phyloP scores from a whole-genome alignment of 1,140 invertebrate species.

The Dendroctonus ponderosae region DNA sequence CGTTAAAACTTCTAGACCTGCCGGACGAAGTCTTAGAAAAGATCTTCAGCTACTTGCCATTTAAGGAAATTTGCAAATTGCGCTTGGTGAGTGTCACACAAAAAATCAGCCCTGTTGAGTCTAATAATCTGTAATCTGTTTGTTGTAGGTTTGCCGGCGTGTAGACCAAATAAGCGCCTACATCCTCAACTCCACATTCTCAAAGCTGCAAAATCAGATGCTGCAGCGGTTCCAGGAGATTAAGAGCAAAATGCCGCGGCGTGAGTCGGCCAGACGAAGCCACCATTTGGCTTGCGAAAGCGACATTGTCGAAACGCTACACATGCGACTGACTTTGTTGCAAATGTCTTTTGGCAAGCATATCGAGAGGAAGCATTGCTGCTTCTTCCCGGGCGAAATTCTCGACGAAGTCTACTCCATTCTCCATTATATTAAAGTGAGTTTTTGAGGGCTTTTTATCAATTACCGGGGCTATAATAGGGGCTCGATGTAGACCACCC shows the following conservation, averaged over 20 bases:
- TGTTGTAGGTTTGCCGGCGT: slow-evolving; percentile 68
- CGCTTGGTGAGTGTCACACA: slow-evolving; percentile 68
- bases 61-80: slow-evolving; percentile 72
- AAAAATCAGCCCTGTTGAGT: slow-evolving; percentile 1
- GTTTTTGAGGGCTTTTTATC: background rate
- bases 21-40: slow-evolving; percentile 78
- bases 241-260: slow-evolving; percentile 84
- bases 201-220: slow-evolving; percentile 76
- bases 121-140: slow-evolving; percentile 12
- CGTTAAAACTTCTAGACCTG: slow-evolving; percentile 63
- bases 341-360: slow-evolving; percentile 92
- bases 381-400: slow-evolving; percentile 87
- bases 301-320: slow-evolving; percentile 85
- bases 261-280: slow-evolving; percentile 79
- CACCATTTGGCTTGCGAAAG: slow-evolving; percentile 83
- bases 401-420: slow-evolving; percentile 63
- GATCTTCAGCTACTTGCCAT: slow-evolving; percentile 71
- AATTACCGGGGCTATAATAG: background rate
- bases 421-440: slow-evolving; percentile 74
- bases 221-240: slow-evolving; percentile 77
- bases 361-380: slow-evolving; percentile 85
- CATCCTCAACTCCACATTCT: slow-evolving; percentile 78
- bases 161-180: slow-evolving; percentile 75
- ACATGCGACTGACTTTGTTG: slow-evolving; percentile 81
- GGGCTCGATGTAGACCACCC: slow-evolving; percentile 53